Base-by-base conservation (phyloP, 1,140 invertebrate species). In the Sarcophaga bullata region DNA sequence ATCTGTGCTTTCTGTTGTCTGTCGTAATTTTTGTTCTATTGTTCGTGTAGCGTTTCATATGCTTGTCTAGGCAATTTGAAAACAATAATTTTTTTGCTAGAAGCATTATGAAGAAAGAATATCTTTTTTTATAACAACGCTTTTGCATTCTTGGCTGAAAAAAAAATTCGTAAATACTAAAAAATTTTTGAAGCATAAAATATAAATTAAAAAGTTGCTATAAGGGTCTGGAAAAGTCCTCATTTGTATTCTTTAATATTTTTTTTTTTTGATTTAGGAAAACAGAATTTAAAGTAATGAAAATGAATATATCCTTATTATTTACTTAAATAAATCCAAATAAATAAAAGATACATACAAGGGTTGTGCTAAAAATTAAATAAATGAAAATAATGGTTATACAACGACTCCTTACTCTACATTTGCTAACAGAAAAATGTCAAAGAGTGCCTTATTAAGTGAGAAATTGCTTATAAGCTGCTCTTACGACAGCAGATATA, bases 1-100 rank as follows among this genome's bases (percentile, higher is more conserved):
- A 89, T 85, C 87, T 84, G 83, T 47, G 87, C 86, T 73, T 46
- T 9, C 85, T 85, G 47, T 72, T 73, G 17, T 81, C 11, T 47
- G 37, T 19, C 49, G 58, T 46, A 25, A 6, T n/a, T 58, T n/a
- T n/a, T 58, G 54, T n/a, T 58, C 54, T 68, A 68, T 68, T 68
- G 62, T 68, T 68, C n/a, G 62, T 68, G 9, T 68, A 19, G n/a
- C 10, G 10, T 25, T 17, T 68, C 6, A 68, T 68, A 8, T 68
- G n/a, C 62, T 58, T 68, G 62, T 68, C 62, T 68, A 68, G 62
- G 17, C 62, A 17, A 68, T 68, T 68, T 19, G 6, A 68, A 68
- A 68, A 68, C 25, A 37, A 37, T 37, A 1, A 37, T 37, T 37
- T 15, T 9, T 10, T 50, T 46, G 8, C 17, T 19, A 73, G 52